Evolutionary conservation across 2,797 vertebrate genomes (phyloP), one percentile per base, ranked within the genome.

Genomic region (Pseudomugil gertrudae): DNA sequence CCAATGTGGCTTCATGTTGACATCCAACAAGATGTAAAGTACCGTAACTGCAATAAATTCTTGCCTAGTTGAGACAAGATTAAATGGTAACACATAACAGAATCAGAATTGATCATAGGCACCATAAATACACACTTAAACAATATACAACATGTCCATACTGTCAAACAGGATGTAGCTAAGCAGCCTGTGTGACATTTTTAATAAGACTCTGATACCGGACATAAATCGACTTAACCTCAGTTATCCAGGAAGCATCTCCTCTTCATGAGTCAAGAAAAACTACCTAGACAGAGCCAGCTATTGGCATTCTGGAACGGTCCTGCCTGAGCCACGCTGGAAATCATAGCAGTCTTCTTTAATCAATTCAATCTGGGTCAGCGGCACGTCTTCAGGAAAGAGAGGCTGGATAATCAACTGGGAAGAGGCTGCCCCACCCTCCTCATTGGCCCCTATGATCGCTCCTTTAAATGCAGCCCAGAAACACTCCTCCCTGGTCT

Each of bases 291-390:
- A 78, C 30, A 30, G 53, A 64, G 43, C 24, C 0, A 54, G 56
- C 40, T 68, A 80, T 85, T 79, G 74, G 67, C 69, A 79, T 82
- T 82, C 71, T 35, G 43, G 57, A 80, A 57, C 26, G 68, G 84
- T 84, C 64, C 60, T 72, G 53, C 76, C 66, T 74, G 74, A 69
- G 27, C 58, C 75, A 19, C 48, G 70, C 58, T 85, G 72, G 58
- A 81, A 78, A 79, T 86, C 70, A 76, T 57, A 70, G 36, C 57
- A 75, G 75, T 74, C 62, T 76, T 68, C 72, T 85, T 57, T 78
- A 80, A 86, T 85, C 81, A 84, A 70, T 76, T 75, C 43, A 79
- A 63, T 82, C 66, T 72, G 66, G 54, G 57, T 65, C 48, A 66
- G 69, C 27, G 63, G 69, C 66, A 59, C 10, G n/a, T 70, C 78